Conservation (phyloP, 92 coral and sea anemone species). For the Porites evermanni region DNA sequence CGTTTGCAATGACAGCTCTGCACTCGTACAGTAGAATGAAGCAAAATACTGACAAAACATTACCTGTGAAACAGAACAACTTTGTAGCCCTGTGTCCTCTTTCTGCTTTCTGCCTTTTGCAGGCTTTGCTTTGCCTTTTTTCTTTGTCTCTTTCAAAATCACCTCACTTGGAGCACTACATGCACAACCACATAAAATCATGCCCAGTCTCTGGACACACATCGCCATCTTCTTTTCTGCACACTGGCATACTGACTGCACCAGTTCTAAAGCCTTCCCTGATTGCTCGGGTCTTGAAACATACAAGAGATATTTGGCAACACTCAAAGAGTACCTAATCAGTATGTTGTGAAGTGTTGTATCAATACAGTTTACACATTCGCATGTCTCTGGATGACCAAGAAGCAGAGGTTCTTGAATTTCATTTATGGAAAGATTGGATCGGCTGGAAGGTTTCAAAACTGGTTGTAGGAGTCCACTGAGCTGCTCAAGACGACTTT, state of each 20-base stretch:
- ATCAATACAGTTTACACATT: constrained; percentile 75
- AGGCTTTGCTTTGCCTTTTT: constrained; percentile 53
- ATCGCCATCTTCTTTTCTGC: constrained; percentile 38
- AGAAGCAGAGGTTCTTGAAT: constrained; percentile 58
- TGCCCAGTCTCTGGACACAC: constrained; percentile 57
- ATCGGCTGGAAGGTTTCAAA: neutral
- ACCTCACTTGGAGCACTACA: neutral
- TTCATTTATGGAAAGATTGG: constrained; percentile 2
- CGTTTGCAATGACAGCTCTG: constrained; percentile 55
- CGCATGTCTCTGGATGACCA: constrained; percentile 67
- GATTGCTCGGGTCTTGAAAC: constrained; percentile 51
- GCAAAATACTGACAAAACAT: constrained; percentile 63
- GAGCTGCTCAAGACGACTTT: constrained; percentile 60
- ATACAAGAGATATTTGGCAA: constrained; percentile 63
- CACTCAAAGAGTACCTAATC: constrained; percentile 40
- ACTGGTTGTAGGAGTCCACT: constrained; percentile 27
- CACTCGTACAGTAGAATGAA: constrained; percentile 53
- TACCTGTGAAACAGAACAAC: constrained; percentile 28
- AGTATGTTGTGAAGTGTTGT: constrained; percentile 66
- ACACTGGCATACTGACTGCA: constrained; percentile 63
- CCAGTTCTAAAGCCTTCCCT: constrained; percentile 36
- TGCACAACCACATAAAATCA: neutral
- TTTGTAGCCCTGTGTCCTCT: neutral
- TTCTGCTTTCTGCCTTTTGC: constrained; percentile 47
- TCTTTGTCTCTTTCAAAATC: constrained; percentile 34